Conservation (phyloP, 2,888 invertebrate species). For the Mantis religiosa region DNA sequence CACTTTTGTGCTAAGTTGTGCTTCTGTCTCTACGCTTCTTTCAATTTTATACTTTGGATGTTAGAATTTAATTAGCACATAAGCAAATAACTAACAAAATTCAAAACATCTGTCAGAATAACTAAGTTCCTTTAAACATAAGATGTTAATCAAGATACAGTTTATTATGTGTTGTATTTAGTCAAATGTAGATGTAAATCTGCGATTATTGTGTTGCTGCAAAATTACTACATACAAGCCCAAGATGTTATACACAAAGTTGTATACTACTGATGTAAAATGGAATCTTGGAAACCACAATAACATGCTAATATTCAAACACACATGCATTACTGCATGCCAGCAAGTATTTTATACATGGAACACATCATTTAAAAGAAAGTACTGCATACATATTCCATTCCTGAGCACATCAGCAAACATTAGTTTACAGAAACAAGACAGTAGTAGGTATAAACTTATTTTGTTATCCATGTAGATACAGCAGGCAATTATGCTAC, state of each 20-base stretch:
- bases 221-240: neutral
- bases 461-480: neutral
- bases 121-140: no score
- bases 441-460: neutral
- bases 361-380: neutral
- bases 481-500: neutral
- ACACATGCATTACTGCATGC: neutral
- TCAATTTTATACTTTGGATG: no score
- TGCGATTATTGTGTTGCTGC: no score
- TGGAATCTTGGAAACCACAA: neutral
- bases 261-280: neutral
- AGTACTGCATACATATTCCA: neutral
- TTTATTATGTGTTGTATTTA: no score
- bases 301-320: neutral
- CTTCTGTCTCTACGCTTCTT: no score
- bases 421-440: neutral
- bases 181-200: no score
- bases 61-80: no score
- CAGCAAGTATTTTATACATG: neutral
- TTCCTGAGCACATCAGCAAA: neutral
- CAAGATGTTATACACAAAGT: neutral
- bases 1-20: no score
- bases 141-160: no score
- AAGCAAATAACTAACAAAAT: no score
- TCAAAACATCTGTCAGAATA: no score